These are phyloP conservation scores for Emydura subglobosa DNA, from an alignment of 2,113 vertebrate species.

Conservation along the genomic window DNA sequence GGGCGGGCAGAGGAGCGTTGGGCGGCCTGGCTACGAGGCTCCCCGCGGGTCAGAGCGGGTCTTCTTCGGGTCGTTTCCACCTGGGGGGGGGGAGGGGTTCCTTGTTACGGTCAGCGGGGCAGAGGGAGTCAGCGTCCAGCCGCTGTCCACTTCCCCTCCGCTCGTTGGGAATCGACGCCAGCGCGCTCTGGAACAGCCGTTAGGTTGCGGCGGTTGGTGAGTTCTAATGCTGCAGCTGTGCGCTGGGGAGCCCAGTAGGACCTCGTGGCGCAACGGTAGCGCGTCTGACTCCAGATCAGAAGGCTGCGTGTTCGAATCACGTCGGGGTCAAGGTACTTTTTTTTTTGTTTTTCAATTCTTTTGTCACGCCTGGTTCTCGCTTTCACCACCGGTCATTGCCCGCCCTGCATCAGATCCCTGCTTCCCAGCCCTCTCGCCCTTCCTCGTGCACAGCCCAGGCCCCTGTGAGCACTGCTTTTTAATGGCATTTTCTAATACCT, in stretches of 20 bases:
- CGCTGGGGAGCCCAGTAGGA: rapidly evolving
- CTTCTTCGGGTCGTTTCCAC: too few species aligned
- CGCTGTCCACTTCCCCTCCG: too few species aligned
- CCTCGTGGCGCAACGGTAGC: constrained; percentile 86
- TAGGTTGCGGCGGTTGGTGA: rapidly evolving
- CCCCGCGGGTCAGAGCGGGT: too few species aligned
- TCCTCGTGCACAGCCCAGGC: too few species aligned
- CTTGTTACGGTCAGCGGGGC: too few species aligned
- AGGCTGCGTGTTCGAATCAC: constrained; percentile 85
- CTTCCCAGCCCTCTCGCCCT: too few species aligned
- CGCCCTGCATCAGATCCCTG: rapidly evolving
- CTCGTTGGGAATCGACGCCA: too few species aligned
- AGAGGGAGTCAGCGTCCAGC: too few species aligned
- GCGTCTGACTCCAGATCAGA: constrained; percentile 86
- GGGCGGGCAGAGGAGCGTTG: not conserved
- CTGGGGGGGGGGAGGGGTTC: too few species aligned
- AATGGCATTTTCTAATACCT: not conserved
- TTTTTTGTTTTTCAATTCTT: not conserved
- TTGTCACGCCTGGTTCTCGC: rapidly evolving
- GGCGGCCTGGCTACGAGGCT: not conserved
- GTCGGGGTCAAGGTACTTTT: constrained; percentile 58
- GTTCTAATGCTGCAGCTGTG: not conserved
- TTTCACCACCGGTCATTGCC: rapidly evolving
- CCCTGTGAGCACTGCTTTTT: not conserved
- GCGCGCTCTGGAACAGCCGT: not conserved